phyloP scores from a whole-genome alignment of 2,113 vertebrate genomes.

The Pyrgilauda ruficollis region DNA sequence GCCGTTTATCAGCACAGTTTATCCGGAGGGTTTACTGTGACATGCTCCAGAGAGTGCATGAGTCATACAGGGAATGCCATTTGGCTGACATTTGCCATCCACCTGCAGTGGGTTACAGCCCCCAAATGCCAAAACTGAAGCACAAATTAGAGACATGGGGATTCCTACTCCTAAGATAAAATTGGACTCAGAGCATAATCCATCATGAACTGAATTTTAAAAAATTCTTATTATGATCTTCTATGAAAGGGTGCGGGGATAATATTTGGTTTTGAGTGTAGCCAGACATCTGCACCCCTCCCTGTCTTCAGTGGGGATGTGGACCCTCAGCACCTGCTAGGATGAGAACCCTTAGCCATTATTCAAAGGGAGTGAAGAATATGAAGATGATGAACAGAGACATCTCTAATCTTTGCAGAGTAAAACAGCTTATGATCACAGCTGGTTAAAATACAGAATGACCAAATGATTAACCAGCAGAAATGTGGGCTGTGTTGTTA shows the following conservation, averaged over 20 bases:
- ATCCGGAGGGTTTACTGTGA: not conserved
- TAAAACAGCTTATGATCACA: slow-evolving; percentile 17
- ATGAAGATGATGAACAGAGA: not conserved
- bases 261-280: not conserved
- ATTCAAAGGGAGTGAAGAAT: not conserved
- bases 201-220: not conserved
- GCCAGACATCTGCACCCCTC: not conserved
- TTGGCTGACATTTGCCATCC: slow-evolving; percentile 1
- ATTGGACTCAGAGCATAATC: not conserved
- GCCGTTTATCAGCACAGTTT: not conserved
- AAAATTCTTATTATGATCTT: not conserved
- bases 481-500: slow-evolving; percentile 31
- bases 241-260: not conserved
- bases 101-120: not conserved
- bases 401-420: not conserved
- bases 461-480: slow-evolving; percentile 57
- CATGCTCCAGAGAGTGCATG: not conserved
- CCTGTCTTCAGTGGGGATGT: not conserved
- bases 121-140: not conserved
- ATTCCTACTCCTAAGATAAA: not conserved
- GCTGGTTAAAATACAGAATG: slow-evolving; percentile 43
- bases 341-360: not conserved
- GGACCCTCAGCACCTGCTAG: not conserved
- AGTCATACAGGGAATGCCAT: slow-evolving; percentile 1
- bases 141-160: not conserved